Percentiles rank a stretch among this genome's conserved stretches.
Conservation (phyloP, 2,113 vertebrate species). For the Hydropotes inermis region DNA sequence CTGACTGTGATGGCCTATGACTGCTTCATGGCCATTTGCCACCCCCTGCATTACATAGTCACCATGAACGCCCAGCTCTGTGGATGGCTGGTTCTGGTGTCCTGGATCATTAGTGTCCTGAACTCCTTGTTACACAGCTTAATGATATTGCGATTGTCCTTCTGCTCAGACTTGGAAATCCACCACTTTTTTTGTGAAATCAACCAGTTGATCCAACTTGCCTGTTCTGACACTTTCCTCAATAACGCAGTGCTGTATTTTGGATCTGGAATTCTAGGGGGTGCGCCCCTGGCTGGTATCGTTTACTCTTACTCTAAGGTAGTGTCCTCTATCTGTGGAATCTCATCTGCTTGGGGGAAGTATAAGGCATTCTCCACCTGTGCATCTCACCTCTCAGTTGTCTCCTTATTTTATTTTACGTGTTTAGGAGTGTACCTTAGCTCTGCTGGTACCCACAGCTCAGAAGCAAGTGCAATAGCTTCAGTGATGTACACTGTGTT, state of each 20-base stretch:
- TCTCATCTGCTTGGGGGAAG: not conserved
- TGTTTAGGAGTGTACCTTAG: not conserved
- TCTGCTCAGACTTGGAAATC: not conserved
- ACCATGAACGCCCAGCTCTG: not conserved
- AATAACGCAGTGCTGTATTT: not conserved
- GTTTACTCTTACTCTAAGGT: not conserved
- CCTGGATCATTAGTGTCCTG: not conserved
- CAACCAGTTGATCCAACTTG: constrained; percentile 17
- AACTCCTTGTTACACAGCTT: constrained; percentile 19
- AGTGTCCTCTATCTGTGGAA: not conserved
- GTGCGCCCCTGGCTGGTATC: not conserved
- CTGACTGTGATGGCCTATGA: constrained; percentile 38
- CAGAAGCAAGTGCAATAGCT: not conserved
- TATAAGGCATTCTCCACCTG: not conserved
- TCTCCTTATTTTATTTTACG: not conserved
- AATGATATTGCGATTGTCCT: not conserved
- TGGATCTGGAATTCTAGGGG: not conserved
- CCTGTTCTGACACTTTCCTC: constrained; percentile 31
- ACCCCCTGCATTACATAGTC: not conserved
- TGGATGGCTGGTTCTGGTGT: not conserved
- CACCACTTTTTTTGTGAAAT: not conserved
- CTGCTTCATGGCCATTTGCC: not conserved
- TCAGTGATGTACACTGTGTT: not conserved
- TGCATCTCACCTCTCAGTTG: not conserved
- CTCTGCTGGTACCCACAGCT: not conserved